Conservation (phyloP, 1,140 invertebrate species). For the Euwallacea fornicatus region DNA sequence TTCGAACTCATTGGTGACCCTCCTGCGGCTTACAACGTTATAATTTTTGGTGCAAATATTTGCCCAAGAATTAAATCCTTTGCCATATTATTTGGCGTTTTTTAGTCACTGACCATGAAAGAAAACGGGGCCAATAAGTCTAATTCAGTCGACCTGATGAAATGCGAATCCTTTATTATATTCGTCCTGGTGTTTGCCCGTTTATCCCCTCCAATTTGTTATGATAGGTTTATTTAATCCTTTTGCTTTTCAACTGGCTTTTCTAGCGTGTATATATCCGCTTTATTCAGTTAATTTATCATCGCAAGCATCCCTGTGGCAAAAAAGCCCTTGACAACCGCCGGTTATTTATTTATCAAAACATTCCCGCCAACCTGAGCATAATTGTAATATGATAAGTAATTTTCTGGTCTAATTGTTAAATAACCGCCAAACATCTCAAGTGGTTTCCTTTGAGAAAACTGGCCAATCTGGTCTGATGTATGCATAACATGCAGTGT, state of each 20-base stretch:
- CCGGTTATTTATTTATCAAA: too few species aligned
- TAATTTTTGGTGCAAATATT: constrained; percentile 30
- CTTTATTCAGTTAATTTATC: too few species aligned
- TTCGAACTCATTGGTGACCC: too few species aligned
- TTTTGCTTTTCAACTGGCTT: too few species aligned
- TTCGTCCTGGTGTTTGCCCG: too few species aligned
- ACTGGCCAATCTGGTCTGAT: neutral
- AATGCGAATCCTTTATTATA: neutral
- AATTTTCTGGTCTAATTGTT: constrained; percentile 30
- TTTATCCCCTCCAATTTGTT: too few species aligned
- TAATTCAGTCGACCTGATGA: neutral
- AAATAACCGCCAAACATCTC: constrained; percentile 14
- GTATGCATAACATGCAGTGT: neutral
- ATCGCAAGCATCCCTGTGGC: too few species aligned
- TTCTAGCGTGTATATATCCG: too few species aligned
- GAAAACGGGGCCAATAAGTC: constrained; percentile 11
- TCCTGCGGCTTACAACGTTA: constrained; percentile 2
- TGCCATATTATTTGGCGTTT: constrained; percentile 12
- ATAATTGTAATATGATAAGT: neutral
- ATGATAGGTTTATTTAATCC: too few species aligned
- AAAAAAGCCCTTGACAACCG: too few species aligned
- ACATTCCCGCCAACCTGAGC: neutral
- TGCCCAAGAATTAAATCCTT: constrained; percentile 26
- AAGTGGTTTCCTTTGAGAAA: constrained; percentile 14
- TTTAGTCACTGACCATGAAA: constrained; percentile 6